Evolutionary conservation across 2,113 vertebrate species (phyloP).

Genomic region (Pseudonaja textilis): DNA sequence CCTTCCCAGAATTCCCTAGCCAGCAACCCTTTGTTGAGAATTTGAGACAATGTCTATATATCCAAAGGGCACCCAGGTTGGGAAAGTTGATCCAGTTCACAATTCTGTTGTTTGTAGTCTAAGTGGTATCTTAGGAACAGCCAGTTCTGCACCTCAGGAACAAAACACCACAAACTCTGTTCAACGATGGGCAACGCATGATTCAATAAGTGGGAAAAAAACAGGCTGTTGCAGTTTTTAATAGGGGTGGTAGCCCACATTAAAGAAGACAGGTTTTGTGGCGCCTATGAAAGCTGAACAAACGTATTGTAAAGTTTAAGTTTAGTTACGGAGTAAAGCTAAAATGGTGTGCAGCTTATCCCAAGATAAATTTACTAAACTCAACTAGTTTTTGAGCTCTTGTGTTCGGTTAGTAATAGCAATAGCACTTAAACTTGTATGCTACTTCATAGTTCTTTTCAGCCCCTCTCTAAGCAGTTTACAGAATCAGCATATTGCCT

Average conservation of each 20-base stretch:
- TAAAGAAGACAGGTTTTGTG: neutral
- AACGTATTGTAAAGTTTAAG: neutral
- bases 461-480: too few relatives aligned
- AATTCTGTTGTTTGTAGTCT: neutral
- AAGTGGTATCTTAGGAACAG: neutral
- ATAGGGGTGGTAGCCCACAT: neutral
- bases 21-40: neutral
- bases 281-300: neutral
- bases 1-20: neutral
- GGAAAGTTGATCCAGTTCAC: neutral
- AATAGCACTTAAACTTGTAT: too few relatives aligned
- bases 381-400: neutral
- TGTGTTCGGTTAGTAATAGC: neutral
- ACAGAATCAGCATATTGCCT: too few relatives aligned
- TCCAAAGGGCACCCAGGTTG: neutral
- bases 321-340: neutral
- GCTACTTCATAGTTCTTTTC: too few relatives aligned
- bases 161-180: neutral
- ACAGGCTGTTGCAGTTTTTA: neutral
- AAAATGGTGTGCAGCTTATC: neutral
- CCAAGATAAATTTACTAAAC: neutral
- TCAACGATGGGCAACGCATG: neutral
- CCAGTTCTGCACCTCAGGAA: neutral
- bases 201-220: neutral
- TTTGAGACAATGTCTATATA: neutral